Conservation (phyloP, 2,113 vertebrate genomes). For the Clarias batrachus region DNA sequence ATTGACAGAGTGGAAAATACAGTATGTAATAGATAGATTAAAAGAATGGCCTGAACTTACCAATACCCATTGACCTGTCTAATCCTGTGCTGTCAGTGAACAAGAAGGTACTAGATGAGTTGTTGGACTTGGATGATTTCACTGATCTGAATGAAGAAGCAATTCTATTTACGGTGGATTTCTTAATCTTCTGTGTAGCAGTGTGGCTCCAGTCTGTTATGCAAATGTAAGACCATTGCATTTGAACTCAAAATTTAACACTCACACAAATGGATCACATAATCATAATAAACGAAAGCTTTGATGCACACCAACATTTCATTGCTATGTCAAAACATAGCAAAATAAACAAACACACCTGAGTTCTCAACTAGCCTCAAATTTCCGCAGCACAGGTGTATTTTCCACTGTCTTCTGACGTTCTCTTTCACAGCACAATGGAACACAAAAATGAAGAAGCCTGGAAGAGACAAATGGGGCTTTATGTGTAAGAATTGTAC, state of each 20-base stretch:
- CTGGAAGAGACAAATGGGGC: conserved; percentile 64
- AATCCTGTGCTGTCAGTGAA: conserved; percentile 48
- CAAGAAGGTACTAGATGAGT: conserved; percentile 60
- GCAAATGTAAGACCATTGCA: background rate
- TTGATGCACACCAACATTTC: background rate
- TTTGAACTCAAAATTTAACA: background rate
- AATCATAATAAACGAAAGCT: background rate
- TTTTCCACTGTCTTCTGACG: conserved; percentile 90
- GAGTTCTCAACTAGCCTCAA: conserved; percentile 88
- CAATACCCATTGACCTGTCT: conserved; percentile 48
- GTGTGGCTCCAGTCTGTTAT: conserved; percentile 76
- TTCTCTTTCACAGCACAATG: conserved; percentile 91
- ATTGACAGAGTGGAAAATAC: background rate
- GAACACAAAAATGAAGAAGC: conserved; percentile 96
- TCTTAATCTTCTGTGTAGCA: conserved; percentile 68
- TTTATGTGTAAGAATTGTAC: background rate
- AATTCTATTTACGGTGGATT: conserved; percentile 44
- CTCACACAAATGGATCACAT: background rate
- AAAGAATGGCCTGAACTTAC: conserved; percentile 52
- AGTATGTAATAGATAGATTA: background rate
- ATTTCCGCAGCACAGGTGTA: conserved; percentile 89
- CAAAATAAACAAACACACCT: conserved; percentile 62
- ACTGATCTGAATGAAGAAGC: conserved; percentile 57
- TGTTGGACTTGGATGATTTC: conserved; percentile 55
- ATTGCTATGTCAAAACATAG: background rate